Conservation (phyloP, 2,888 invertebrate genomes). For the Nudaria mundana region DNA sequence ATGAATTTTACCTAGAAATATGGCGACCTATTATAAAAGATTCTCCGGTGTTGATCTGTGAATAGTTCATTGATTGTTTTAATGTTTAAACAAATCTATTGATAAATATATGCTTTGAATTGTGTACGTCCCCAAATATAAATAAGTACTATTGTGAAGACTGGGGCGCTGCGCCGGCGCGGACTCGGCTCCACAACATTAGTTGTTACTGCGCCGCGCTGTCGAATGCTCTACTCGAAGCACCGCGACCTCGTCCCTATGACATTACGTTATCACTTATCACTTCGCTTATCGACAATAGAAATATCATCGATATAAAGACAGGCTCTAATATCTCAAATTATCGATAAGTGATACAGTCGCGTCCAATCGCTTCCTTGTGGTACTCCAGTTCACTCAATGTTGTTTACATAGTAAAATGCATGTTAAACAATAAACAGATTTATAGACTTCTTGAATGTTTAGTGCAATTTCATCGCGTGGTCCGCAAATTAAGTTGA, state of each 20-base stretch:
- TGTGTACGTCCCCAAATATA: slow-evolving; percentile 54
- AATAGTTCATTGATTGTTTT: slow-evolving; percentile 7
- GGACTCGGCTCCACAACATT: slow-evolving; percentile 53
- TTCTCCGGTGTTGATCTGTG: slow-evolving; percentile 1
- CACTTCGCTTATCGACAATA: slow-evolving; percentile 50
- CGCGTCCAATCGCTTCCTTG: slow-evolving; percentile 44
- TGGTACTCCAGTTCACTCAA: slow-evolving; percentile 22
- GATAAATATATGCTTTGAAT: slow-evolving; percentile 54
- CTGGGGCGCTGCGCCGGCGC: slow-evolving; percentile 62
- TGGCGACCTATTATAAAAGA: no score
- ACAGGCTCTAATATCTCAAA: slow-evolving; percentile 29
- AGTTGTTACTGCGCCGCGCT: slow-evolving; percentile 75
- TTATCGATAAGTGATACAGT: slow-evolving; percentile 33
- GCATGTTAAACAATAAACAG: slow-evolving; percentile 4
- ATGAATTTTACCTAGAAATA: slow-evolving; percentile 1
- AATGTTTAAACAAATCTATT: slow-evolving; percentile 3
- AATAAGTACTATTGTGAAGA: slow-evolving; percentile 59
- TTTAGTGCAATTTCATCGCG: slow-evolving; percentile 50
- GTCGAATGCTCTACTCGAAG: slow-evolving; percentile 69
- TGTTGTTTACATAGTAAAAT: slow-evolving; percentile 24
- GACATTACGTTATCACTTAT: slow-evolving; percentile 71
- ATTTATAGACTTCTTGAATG: slow-evolving; percentile 21
- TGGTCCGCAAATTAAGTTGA: slow-evolving; percentile 50
- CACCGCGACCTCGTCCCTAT: slow-evolving; percentile 61
- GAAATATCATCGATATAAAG: slow-evolving; percentile 50